Conservation (phyloP, 2,888 invertebrate species). For the Folsomia candida region DNA sequence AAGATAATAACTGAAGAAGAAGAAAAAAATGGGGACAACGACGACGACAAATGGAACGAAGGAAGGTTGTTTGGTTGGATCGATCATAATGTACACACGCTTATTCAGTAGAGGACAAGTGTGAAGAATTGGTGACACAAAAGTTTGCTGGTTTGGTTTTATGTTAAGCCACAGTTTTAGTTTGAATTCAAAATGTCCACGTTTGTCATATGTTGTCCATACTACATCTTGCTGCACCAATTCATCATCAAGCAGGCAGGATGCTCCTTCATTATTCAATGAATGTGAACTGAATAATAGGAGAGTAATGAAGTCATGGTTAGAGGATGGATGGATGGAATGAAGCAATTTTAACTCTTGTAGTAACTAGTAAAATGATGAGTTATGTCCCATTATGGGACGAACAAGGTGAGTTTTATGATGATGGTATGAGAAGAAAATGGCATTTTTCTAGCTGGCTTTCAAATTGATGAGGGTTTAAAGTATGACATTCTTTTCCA, state of each 20-base stretch:
- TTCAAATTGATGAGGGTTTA: too few relatives aligned
- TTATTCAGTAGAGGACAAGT: too few relatives aligned
- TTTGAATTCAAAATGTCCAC: neutral
- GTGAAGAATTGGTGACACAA: too few relatives aligned
- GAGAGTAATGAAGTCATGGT: too few relatives aligned
- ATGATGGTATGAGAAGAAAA: neutral
- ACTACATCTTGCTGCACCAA: too few relatives aligned
- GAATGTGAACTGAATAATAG: neutral
- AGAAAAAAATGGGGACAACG: neutral
- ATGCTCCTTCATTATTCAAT: too few relatives aligned
- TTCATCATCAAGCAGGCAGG: too few relatives aligned
- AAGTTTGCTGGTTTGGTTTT: too few relatives aligned
- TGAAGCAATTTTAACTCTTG: neutral
- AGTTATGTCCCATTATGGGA: slow-evolving; percentile 15
- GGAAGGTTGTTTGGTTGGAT: neutral
- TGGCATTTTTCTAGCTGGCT: neutral
- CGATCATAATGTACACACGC: too few relatives aligned
- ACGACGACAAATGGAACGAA: neutral
- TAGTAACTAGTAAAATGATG: too few relatives aligned
- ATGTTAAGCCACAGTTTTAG: too few relatives aligned
- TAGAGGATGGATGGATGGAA: too few relatives aligned
- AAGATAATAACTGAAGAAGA: neutral
- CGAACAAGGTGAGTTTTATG: slow-evolving; percentile 15
- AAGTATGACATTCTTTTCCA: slow-evolving; percentile 3
- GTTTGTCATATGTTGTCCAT: neutral